phyloP scores from a whole-genome alignment of 2,113 vertebrate species.

The Chitala chitala region DNA sequence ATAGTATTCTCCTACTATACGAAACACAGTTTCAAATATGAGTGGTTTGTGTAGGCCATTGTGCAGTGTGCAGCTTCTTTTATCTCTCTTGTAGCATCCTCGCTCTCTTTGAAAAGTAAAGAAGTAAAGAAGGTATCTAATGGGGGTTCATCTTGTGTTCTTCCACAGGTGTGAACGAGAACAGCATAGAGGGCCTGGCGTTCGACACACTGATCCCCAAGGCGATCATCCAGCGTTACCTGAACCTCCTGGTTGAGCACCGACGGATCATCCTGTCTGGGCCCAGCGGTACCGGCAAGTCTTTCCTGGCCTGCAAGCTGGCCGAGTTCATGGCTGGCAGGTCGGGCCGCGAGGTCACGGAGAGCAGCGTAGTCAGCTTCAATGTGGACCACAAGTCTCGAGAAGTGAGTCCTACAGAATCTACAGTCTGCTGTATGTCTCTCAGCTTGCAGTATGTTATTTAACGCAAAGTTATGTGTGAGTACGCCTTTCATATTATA shows the following conservation, averaged over 20 bases:
- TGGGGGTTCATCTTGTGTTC: background rate
- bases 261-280: constrained; percentile 93
- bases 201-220: constrained; percentile 96
- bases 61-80: too few relatives aligned
- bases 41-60: too few relatives aligned
- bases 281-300: constrained; percentile 94
- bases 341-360: constrained; percentile 76
- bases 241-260: constrained; percentile 95
- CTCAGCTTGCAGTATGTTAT: too few relatives aligned
- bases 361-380: constrained; percentile 85
- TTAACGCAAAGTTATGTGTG: too few relatives aligned
- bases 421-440: too few relatives aligned
- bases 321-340: constrained; percentile 83
- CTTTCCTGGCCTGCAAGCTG: constrained; percentile 87
- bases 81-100: too few relatives aligned
- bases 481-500: too few relatives aligned
- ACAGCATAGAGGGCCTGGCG: constrained; percentile 91
- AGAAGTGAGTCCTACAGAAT: too few relatives aligned
- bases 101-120: too few relatives aligned
- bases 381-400: constrained; percentile 96
- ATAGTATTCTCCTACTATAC: too few relatives aligned
- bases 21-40: too few relatives aligned
- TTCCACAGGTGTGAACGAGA: constrained; percentile 83
- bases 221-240: constrained; percentile 89
- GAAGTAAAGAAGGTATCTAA: background rate